Base-by-base conservation (phyloP, 2,888 invertebrate genomes). In the Cephonodes hylas region DNA sequence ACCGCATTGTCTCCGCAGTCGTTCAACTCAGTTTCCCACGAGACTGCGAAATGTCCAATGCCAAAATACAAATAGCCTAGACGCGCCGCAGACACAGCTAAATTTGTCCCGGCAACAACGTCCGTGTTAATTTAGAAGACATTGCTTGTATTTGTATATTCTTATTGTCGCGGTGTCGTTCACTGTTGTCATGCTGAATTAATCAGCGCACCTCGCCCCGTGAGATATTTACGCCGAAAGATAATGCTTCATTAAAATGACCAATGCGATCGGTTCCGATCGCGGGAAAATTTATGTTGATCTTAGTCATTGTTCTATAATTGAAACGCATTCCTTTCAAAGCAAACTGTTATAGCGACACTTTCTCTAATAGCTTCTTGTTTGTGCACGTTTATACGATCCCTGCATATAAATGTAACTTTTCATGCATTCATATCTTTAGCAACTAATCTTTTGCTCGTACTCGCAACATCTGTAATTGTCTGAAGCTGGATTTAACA, bases 1-100 rank as follows among this genome's bases (percentile, higher is more conserved):
- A 81, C 83, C 84, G 87, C 88, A 90, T 91, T 90, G 91, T 91
- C 88, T 86, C 84, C 79, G 84, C 88, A 91, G 92, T 92, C 91
- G 90, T 91, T 92, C 92, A 91, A 91, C 92, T 89, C 89, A 69
- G 87, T 86, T 93, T 93, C 92, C 92, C 93, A 93, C 91, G 91
- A 89, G 86, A 83, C 85, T 84, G 84, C 82, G 72, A 86, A 88
- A 83, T 86, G 84, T 81, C 87, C 90, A 89, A 88, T 90, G 89
- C 89, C 89, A 90, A 89, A 89, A 85, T 84, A 84, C 86, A 87
- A 88, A 91, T 91, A 91, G 86, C 88, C 89, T 91, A 91, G 91
- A 91, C 91, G 88, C 87, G 85, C 80, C 81, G 81, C 89, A 92
- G 91, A 92, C 91, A 83, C 76, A 75, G 85, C 89, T 91, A 91